A percentile compares a stretch with the other conserved stretches of the same genome.
phyloP scores from a whole-genome alignment of 2,888 invertebrate genomes.

The Camponotus fellah region DNA sequence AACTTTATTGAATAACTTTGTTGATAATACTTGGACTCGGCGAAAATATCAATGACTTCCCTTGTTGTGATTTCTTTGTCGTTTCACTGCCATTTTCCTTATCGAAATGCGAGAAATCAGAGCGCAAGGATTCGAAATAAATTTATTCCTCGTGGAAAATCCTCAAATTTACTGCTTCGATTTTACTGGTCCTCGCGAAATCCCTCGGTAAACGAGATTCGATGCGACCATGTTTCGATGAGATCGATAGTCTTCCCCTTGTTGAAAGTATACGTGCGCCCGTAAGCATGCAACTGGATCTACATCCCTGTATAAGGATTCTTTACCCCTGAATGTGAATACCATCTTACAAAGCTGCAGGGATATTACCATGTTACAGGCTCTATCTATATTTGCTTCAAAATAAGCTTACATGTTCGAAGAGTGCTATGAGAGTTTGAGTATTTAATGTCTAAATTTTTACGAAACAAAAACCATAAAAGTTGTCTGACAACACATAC shows the following conservation, averaged over 20 bases:
- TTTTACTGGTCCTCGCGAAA: conserved; percentile 72
- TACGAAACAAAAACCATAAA: not conserved
- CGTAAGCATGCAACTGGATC: conserved; percentile 75
- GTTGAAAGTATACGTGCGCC: conserved; percentile 71
- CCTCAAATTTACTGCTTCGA: conserved; percentile 77
- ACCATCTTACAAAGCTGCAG: conserved; percentile 58
- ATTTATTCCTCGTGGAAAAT: conserved; percentile 72
- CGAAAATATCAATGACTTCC: not conserved
- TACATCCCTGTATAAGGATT: conserved; percentile 67
- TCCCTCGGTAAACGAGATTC: conserved; percentile 78
- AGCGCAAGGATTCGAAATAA: conserved; percentile 52
- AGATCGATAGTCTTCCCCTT: conserved; percentile 74
- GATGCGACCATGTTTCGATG: conserved; percentile 77
- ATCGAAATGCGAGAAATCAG: conserved; percentile 28
- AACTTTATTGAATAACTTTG: conserved; percentile 17
- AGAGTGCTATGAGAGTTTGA: not conserved
- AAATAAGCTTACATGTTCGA: conserved; percentile 39
- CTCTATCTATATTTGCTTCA: conserved; percentile 48
- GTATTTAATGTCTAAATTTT: not conserved
- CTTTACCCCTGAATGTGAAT: conserved; percentile 63
- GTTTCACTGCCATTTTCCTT: conserved; percentile 26
- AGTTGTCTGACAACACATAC: not conserved
- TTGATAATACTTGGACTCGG: not conserved
- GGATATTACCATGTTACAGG: conserved; percentile 55
- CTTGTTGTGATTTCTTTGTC: conserved; percentile 29